These are phyloP conservation scores for Chelonia mydas DNA, from an alignment of 2,797 vertebrate species.

Conservation along the genomic window DNA sequence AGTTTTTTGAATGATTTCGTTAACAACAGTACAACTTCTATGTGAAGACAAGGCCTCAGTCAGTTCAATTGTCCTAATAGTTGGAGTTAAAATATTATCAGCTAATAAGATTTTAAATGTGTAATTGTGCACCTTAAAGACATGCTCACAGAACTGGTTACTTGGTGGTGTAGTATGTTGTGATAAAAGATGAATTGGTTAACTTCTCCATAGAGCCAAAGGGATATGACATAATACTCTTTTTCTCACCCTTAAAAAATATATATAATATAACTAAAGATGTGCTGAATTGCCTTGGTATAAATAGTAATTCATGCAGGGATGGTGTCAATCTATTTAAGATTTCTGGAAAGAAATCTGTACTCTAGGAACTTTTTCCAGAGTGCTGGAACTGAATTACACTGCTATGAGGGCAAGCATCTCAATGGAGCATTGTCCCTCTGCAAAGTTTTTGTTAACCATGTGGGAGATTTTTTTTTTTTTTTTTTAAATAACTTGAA, in stretches of 20 bases:
- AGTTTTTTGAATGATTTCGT: background rate
- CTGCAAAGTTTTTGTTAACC: background rate
- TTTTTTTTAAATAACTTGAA: constrained; percentile 34
- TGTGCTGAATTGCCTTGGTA: background rate
- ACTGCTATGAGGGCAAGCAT: background rate
- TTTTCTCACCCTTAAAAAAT: background rate
- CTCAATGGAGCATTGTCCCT: background rate
- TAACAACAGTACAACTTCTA: background rate
- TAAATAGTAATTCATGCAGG: background rate
- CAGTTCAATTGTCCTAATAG: background rate
- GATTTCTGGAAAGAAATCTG: background rate
- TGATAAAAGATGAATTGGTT: background rate
- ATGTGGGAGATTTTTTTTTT: constrained; percentile 36
- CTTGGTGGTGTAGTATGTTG: background rate
- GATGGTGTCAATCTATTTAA: background rate
- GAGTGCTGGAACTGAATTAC: background rate
- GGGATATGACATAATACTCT: background rate
- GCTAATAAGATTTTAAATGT: background rate
- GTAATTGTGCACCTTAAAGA: background rate
- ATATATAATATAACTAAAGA: background rate
- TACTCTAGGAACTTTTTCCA: background rate
- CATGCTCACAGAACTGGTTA: background rate
- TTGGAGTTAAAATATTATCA: background rate
- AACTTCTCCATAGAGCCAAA: background rate
- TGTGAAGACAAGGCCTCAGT: background rate